Evolutionary conservation across 23 tunicate species (phyloP), one percentile per base, ranked within the genome.

Genomic region (Pegea sp.): DNA sequence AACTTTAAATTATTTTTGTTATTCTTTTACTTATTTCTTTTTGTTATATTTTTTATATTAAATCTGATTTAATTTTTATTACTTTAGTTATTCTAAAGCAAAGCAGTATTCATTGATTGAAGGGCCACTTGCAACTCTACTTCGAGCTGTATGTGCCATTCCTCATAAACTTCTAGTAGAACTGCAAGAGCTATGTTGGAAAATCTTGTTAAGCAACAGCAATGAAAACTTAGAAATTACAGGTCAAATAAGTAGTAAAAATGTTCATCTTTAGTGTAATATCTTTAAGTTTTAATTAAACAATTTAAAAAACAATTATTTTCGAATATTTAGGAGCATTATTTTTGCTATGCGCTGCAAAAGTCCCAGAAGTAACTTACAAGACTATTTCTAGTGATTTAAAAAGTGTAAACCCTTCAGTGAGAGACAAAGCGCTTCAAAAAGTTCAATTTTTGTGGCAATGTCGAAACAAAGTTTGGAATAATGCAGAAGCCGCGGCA

Each of bases 401-500:
- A 5, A 49, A 30, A 31, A 72, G 69, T 42, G 31, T 0, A 6
- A 64, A 73, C 42, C 57, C 95, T 18, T 27, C 29, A 22, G 49
- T 61, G 7, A 64, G 95, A 52, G 42, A 68, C 2, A 53, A 44
- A 6, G 95, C 95, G 3, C 24, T 84, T 0, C 26, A 25, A 34
- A 84, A 84, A 44, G 50, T 84, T 30, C 66, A 70, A 29, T 53
- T 73, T 5, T 51, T 84, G 52, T 84, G 95, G 95, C 64, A 73
- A 13, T 63, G 78, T 31, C 58, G 95, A 23, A 57, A 62, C 26
- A 49, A 34, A 0, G 84, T 74, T 64, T 84, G 84, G 81, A 63
- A 58, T 26, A 34, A 62, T 24, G 75, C 95, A 13, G 75, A 84
- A 38, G 43, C 28, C 5, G 58, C 62, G 31, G 95, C 95, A 7